Percentiles rank a stretch among this genome's conserved stretches.
phyloP scores from a whole-genome alignment of 1,140 invertebrate genomes.

The Drosophila novamexicana region DNA sequence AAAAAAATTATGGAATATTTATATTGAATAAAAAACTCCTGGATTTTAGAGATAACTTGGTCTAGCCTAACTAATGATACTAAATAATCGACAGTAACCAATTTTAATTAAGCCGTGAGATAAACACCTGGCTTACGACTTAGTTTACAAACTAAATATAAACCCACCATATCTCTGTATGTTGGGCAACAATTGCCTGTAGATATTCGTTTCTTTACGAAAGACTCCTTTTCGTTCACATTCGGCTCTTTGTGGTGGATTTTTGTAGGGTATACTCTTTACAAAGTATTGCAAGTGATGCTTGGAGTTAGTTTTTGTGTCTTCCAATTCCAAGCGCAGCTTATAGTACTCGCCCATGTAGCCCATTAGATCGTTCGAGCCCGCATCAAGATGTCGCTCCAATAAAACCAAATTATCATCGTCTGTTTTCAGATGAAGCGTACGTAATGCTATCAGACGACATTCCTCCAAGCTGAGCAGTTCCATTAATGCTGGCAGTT shows the following conservation, averaged over 20 bases:
- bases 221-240: conserved; percentile 77
- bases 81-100: too few relatives aligned
- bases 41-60: too few relatives aligned
- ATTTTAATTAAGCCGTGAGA: too few relatives aligned
- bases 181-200: conserved; percentile 59
- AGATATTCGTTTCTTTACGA: conserved; percentile 58
- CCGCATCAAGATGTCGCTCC: conserved; percentile 27
- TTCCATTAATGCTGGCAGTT: conserved; percentile 35
- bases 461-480: conserved; percentile 59
- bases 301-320: neutral
- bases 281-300: conserved; percentile 63
- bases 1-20: neutral
- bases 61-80: too few relatives aligned
- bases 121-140: too few relatives aligned
- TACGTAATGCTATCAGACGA: conserved; percentile 42
- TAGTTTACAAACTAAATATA: neutral
- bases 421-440: conserved; percentile 31
- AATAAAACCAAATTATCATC: conserved; percentile 41
- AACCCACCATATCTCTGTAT: conserved; percentile 69
- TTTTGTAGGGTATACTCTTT: conserved; percentile 63
- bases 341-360: conserved; percentile 82
- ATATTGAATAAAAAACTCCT: neutral
- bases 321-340: conserved; percentile 35
- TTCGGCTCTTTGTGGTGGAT: conserved; percentile 61
- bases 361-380: conserved; percentile 63